These are phyloP conservation scores for Ditula angustiorana DNA, from an alignment of 2,888 invertebrate species.

Conservation along the genomic window DNA sequence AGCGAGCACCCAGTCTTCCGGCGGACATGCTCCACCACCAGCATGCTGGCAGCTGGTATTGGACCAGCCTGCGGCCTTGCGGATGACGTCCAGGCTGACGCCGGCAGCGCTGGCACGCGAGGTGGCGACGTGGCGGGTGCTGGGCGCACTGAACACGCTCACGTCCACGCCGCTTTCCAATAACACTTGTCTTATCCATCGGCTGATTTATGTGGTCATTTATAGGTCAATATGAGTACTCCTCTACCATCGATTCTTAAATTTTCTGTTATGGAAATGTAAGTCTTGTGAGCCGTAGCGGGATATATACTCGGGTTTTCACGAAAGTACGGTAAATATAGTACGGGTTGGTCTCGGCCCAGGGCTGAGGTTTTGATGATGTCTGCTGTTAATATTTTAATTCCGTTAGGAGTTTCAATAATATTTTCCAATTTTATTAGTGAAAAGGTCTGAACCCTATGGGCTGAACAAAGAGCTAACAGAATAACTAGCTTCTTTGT, in stretches of 20 bases:
- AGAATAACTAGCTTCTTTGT: neutral
- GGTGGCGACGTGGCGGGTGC: slow-evolving; percentile 38
- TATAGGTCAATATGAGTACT: slow-evolving; percentile 15
- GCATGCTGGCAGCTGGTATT: too few species aligned
- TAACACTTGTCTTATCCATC: slow-evolving; percentile 34
- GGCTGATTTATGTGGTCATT: slow-evolving; percentile 26
- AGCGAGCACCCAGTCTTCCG: too few species aligned
- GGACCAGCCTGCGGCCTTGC: slow-evolving; percentile 41
- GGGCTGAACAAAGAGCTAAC: too few species aligned
- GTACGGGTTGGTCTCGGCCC: slow-evolving; percentile 34
- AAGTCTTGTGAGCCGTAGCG: slow-evolving; percentile 17
- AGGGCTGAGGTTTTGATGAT: slow-evolving; percentile 43
- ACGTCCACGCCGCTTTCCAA: slow-evolving; percentile 26
- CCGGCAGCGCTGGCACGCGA: slow-evolving; percentile 20
- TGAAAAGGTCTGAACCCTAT: slow-evolving; percentile 42
- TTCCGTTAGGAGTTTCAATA: neutral
- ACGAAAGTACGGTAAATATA: slow-evolving; percentile 41
- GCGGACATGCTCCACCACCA: too few species aligned
- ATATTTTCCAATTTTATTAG: slow-evolving; percentile 44
- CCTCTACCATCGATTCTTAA: neutral
- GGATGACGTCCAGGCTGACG: slow-evolving; percentile 28
- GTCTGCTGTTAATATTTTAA: slow-evolving; percentile 40
- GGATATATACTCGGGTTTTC: slow-evolving; percentile 42
- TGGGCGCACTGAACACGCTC: slow-evolving; percentile 19
- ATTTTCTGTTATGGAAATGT: neutral